Conservation (phyloP, 2,888 invertebrate species). For the Lasioglossum leucozonium region DNA sequence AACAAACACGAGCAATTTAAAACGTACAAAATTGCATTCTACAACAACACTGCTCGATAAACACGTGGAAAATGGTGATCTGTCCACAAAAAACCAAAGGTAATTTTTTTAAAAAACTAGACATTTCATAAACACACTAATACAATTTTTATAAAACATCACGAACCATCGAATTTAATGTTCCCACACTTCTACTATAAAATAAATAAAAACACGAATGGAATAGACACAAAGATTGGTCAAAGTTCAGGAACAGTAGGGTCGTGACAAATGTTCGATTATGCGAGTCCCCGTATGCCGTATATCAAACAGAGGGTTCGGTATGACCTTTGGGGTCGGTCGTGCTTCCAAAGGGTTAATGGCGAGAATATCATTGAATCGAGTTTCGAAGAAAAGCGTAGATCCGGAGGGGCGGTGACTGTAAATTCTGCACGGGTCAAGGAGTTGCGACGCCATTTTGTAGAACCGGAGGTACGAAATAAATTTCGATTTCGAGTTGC, state of each 20-base stretch:
- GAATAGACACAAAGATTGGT: not conserved
- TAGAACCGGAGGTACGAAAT: not conserved
- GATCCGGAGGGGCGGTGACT: not conserved
- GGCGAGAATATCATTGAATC: not conserved
- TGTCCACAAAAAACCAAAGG: not conserved
- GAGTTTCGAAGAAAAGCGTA: not conserved
- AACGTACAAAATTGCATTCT: not conserved
- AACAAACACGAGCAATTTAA: no score
- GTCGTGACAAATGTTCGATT: not conserved
- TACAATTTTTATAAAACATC: no score
- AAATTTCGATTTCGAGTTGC: not conserved
- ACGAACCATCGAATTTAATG: not conserved
- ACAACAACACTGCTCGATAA: not conserved
- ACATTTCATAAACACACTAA: no score
- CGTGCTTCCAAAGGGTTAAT: not conserved
- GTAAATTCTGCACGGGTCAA: conserved; percentile 1
- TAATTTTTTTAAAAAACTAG: not conserved
- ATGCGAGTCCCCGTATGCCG: not conserved
- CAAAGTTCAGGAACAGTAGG: not conserved
- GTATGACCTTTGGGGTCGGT: not conserved
- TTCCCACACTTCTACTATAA: not conserved
- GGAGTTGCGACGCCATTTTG: not conserved
- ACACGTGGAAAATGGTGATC: no score
- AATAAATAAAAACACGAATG: not conserved
- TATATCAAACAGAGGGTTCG: not conserved